phyloP scores from a whole-genome alignment of 1,140 invertebrate genomes.

The Cotesia typhae region DNA sequence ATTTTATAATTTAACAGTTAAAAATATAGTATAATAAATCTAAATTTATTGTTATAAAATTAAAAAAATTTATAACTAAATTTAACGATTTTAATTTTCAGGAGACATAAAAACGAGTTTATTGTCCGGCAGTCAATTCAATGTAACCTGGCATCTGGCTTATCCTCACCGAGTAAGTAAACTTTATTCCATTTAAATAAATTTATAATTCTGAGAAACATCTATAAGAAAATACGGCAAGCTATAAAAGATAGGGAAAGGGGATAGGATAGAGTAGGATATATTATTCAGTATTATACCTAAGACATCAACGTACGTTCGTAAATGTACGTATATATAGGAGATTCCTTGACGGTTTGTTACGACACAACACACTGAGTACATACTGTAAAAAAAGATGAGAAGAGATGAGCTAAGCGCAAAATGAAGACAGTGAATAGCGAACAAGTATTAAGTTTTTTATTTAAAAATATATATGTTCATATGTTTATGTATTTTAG shows the following conservation, averaged over 20 bases:
- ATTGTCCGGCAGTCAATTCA: constrained; percentile 82
- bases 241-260: no score
- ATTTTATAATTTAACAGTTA: background rate
- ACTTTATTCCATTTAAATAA: background rate
- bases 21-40: no score
- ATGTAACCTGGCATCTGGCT: constrained; percentile 92
- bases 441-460: constrained; percentile 3
- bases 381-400: constrained; percentile 4
- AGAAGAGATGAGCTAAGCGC: no score
- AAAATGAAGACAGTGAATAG: background rate
- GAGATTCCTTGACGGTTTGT: no score
- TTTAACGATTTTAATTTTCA: constrained; percentile 62
- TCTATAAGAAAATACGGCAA: no score
- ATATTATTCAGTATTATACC: background rate
- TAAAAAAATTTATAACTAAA: no score
- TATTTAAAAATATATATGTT: no score
- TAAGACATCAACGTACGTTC: background rate
- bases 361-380: no score
- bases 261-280: no score
- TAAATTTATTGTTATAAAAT: no score
- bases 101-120: constrained; percentile 83
- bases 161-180: constrained; percentile 89
- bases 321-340: no score
- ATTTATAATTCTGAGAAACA: background rate
- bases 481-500: no score